These are phyloP conservation scores for Fragum fragum DNA, from an alignment of 2,888 invertebrate species.

Conservation along the genomic window DNA sequence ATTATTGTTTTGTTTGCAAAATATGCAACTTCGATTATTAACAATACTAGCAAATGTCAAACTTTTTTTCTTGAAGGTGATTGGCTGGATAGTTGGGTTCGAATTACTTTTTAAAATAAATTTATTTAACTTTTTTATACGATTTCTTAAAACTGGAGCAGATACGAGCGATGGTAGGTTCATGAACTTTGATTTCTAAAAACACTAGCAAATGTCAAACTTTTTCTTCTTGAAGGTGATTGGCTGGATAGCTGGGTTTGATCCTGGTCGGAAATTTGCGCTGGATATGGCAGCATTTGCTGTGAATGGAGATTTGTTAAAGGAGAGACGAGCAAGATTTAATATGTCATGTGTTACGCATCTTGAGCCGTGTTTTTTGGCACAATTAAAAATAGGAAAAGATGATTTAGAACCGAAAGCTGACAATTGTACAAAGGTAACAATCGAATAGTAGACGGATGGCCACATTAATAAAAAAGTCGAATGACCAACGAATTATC, in stretches of 20 bases:
- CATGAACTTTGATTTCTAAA: too few relatives aligned
- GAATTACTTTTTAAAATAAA: too few relatives aligned
- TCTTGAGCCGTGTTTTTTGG: slow-evolving; percentile 90
- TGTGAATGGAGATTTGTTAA: slow-evolving; percentile 88
- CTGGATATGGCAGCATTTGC: slow-evolving; percentile 99
- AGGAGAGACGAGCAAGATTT: neutral
- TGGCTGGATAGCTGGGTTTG: slow-evolving; percentile 94
- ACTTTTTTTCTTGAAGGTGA: slow-evolving; percentile 67
- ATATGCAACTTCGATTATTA: too few relatives aligned
- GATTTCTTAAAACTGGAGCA: too few relatives aligned
- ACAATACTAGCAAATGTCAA: too few relatives aligned
- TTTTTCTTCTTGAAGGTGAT: slow-evolving; percentile 65
- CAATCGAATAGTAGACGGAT: too few relatives aligned
- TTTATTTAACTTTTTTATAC: too few relatives aligned
- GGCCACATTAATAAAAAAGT: too few relatives aligned
- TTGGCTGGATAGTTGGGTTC: slow-evolving; percentile 94
- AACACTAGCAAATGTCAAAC: too few relatives aligned
- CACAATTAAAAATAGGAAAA: slow-evolving; percentile 90
- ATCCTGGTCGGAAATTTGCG: slow-evolving; percentile 95
- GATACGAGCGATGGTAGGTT: too few relatives aligned
- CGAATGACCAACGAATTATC: too few relatives aligned
- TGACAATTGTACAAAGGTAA: slow-evolving; percentile 93
- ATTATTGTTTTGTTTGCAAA: too few relatives aligned
- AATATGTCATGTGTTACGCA: neutral
- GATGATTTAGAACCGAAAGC: slow-evolving; percentile 96